A percentile compares a stretch with the other conserved stretches of the same genome.
phyloP scores from a whole-genome alignment of 1,140 invertebrate species.

The Nomia melanderi region DNA sequence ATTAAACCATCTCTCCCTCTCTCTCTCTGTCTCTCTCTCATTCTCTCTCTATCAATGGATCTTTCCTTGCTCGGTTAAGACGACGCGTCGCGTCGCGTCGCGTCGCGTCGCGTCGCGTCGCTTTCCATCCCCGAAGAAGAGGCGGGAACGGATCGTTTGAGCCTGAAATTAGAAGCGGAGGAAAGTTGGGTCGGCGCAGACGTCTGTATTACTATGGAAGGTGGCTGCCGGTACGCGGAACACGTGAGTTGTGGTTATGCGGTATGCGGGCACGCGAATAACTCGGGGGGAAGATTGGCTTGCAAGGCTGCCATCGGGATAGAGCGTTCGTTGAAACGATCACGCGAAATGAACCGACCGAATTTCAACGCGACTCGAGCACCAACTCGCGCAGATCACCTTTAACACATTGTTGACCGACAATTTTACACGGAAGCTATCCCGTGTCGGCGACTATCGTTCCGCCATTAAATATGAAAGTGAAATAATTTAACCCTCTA shows the following conservation, averaged over 20 bases:
- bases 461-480: too few relatives aligned
- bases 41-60: too few relatives aligned
- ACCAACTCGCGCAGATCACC: slow-evolving; percentile 4
- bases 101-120: too few relatives aligned
- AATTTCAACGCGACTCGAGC: slow-evolving; percentile 6
- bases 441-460: too few relatives aligned
- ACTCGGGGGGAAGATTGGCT: slow-evolving; percentile 26
- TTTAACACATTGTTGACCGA: too few relatives aligned
- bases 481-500: too few relatives aligned
- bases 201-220: slow-evolving; percentile 17
- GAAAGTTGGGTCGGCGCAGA: slow-evolving; percentile 11
- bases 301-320: slow-evolving; percentile 14
- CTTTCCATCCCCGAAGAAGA: neutral
- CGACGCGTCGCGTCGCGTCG: too few relatives aligned
- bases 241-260: slow-evolving; percentile 43
- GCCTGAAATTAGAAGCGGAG: neutral
- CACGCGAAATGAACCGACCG: slow-evolving; percentile 35
- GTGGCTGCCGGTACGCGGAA: slow-evolving; percentile 20
- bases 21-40: too few relatives aligned
- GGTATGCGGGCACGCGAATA: slow-evolving; percentile 43
- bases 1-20: too few relatives aligned
- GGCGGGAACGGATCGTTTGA: neutral
- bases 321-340: slow-evolving; percentile 35
- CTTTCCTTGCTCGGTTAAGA: too few relatives aligned
- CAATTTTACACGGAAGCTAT: too few relatives aligned